A percentile compares a stretch with the other conserved stretches of the same genome.
Conservation (phyloP, 2,797 vertebrate genomes). For the Euthynnus affinis region DNA sequence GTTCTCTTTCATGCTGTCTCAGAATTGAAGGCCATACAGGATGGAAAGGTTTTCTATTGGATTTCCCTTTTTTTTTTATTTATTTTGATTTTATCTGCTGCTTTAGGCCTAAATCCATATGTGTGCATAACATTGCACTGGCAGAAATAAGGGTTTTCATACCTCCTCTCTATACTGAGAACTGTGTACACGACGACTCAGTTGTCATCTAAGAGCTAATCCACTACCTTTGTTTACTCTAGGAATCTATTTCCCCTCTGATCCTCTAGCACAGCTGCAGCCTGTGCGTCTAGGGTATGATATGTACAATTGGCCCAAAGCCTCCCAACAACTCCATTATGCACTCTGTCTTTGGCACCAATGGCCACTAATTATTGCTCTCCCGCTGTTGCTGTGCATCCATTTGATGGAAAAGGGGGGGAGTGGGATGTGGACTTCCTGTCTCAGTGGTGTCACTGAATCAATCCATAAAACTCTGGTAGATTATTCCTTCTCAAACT, state of each 20-base stretch:
- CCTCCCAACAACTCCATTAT: conserved; percentile 59
- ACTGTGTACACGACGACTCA: conserved; percentile 31
- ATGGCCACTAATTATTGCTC: conserved; percentile 64
- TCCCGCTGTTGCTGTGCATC: conserved; percentile 40
- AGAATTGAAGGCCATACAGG: background rate
- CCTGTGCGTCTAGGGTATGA: conserved; percentile 39
- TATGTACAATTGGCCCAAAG: conserved; percentile 38
- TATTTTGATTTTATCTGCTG: conserved; percentile 14
- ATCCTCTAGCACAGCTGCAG: conserved; percentile 64
- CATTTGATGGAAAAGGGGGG: conserved; percentile 40
- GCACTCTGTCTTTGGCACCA: conserved; percentile 57
- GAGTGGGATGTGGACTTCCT: conserved; percentile 47
- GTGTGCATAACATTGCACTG: background rate
- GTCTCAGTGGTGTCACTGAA: conserved; percentile 32
- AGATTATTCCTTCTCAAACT: conserved; percentile 35
- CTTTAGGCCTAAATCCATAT: conserved; percentile 1
- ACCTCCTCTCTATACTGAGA: conserved; percentile 8
- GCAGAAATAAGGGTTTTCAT: conserved; percentile 2
- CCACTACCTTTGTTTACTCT: conserved; percentile 52
- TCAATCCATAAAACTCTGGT: conserved; percentile 30
- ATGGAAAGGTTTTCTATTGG: background rate
- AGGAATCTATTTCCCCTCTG: conserved; percentile 46
- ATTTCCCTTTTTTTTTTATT: background rate
- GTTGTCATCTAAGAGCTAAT: conserved; percentile 54
- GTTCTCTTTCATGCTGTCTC: conserved; percentile 3